Percentiles rank a stretch among this genome's conserved stretches.
phyloP scores from a whole-genome alignment of 2,888 invertebrate genomes.

The Apodemia zela region DNA sequence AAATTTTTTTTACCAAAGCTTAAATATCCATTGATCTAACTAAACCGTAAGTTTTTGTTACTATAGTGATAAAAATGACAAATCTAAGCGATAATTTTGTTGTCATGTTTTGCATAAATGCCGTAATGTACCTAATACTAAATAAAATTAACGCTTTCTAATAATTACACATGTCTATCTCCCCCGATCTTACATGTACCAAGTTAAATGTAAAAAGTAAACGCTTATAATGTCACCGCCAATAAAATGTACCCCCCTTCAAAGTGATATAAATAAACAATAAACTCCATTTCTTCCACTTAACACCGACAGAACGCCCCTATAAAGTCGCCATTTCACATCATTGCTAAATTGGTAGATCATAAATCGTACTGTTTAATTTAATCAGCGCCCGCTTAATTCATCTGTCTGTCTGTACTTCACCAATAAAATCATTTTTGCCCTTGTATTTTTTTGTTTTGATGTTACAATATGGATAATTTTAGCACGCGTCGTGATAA shows the following conservation, averaged over 20 bases:
- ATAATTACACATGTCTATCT: background rate
- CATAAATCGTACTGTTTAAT: slow-evolving; percentile 76
- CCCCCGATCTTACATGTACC: background rate
- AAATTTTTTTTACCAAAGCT: too few species aligned
- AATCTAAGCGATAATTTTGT: too few species aligned
- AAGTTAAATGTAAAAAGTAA: slow-evolving; percentile 8
- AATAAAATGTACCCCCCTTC: slow-evolving; percentile 17
- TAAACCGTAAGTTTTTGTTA: too few species aligned
- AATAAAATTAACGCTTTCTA: too few species aligned
- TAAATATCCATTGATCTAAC: too few species aligned
- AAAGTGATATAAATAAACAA: slow-evolving; percentile 28
- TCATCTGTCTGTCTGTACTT: slow-evolving; percentile 40
- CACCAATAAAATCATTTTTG: slow-evolving; percentile 40
- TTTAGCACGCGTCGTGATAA: slow-evolving; percentile 9
- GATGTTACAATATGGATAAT: slow-evolving; percentile 3
- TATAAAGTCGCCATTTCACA: slow-evolving; percentile 64
- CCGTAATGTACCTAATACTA: too few species aligned
- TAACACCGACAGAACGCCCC: slow-evolving; percentile 55
- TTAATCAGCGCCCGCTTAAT: slow-evolving; percentile 73
- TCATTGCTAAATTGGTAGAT: slow-evolving; percentile 73
- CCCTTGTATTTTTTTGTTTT: slow-evolving; percentile 18
- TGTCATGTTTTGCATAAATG: too few species aligned
- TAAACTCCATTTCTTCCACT: slow-evolving; percentile 49
- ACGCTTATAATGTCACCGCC: slow-evolving; percentile 3
- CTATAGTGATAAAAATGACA: too few species aligned